These are phyloP conservation scores for Drosophila emarginata DNA, from an alignment of 2,888 invertebrate genomes.

Conservation along the genomic window DNA sequence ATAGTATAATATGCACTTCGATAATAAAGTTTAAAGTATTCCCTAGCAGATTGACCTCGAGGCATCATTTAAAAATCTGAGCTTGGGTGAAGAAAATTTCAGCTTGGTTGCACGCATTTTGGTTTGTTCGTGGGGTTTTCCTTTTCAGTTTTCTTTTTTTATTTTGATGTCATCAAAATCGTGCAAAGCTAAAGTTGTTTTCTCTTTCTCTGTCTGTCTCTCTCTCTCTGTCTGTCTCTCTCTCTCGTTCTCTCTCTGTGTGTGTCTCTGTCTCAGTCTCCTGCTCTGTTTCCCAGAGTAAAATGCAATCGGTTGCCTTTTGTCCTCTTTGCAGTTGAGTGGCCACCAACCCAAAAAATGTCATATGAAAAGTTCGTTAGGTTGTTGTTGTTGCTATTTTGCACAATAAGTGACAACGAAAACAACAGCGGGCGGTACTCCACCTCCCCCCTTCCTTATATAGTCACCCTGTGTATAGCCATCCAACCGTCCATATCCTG, in stretches of 20 bases:
- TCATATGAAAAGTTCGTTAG: slow-evolving; percentile 61
- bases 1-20: background rate
- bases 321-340: slow-evolving; percentile 81
- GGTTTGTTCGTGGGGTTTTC: slow-evolving; percentile 30
- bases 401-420: slow-evolving; percentile 76
- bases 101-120: slow-evolving; percentile 70
- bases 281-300: slow-evolving; percentile 27
- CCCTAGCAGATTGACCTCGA: slow-evolving; percentile 9
- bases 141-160: too few species aligned
- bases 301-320: slow-evolving; percentile 74
- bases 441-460: slow-evolving; percentile 22
- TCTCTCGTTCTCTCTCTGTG: slow-evolving; percentile 28
- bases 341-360: slow-evolving; percentile 74
- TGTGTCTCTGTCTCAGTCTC: slow-evolving; percentile 2
- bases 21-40: slow-evolving; percentile 5
- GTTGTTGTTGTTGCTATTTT: slow-evolving; percentile 49
- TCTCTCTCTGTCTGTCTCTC: slow-evolving; percentile 7
- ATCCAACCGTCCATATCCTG: slow-evolving; percentile 49
- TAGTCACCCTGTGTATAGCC: slow-evolving; percentile 40
- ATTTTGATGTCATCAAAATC: slow-evolving; percentile 62
- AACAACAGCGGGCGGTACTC: slow-evolving; percentile 74
- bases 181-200: slow-evolving; percentile 49
- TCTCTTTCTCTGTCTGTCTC: slow-evolving; percentile 18
- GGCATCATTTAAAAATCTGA: slow-evolving; percentile 26
- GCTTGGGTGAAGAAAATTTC: slow-evolving; percentile 57